These are phyloP conservation scores for Drosophila novamexicana DNA, from an alignment of 1,140 invertebrate genomes.

Conservation along the genomic window DNA sequence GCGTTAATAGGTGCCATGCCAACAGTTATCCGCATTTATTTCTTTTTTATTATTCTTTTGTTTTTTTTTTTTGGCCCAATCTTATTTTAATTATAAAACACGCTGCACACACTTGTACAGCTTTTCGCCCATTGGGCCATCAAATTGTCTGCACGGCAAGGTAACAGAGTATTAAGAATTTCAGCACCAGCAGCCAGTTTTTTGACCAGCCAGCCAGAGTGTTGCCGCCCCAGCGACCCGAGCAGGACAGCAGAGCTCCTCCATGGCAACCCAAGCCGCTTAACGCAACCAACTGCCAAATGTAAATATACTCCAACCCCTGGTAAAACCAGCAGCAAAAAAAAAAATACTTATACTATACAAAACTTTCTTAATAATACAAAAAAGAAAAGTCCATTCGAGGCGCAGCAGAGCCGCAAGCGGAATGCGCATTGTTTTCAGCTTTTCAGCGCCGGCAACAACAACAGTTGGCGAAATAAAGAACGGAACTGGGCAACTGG, in stretches of 20 bases:
- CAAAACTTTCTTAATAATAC: constrained; percentile 82
- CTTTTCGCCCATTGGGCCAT: constrained; percentile 62
- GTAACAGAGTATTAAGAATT: constrained; percentile 81
- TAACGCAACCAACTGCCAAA: constrained; percentile 80
- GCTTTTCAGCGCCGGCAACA: constrained; percentile 70
- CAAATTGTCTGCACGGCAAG: constrained; percentile 77
- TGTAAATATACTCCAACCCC: constrained; percentile 78
- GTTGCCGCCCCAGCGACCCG: not conserved
- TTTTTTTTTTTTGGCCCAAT: constrained; percentile 65
- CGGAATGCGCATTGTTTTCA: constrained; percentile 79
- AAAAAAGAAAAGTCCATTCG: constrained; percentile 62
- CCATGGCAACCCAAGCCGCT: constrained; percentile 76
- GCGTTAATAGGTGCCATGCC: constrained; percentile 48
- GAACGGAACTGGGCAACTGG: constrained; percentile 29
- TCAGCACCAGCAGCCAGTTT: constrained; percentile 66
- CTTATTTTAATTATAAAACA: constrained; percentile 77
- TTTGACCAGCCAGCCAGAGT: constrained; percentile 48
- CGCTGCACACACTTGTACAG: constrained; percentile 10
- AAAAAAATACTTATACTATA: constrained; percentile 70
- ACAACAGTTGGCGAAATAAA: constrained; percentile 8
- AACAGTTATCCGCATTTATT: constrained; percentile 65
- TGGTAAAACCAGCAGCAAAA: constrained; percentile 36
- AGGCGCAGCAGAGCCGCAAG: constrained; percentile 77
- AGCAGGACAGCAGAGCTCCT: constrained; percentile 3
- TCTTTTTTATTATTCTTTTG: constrained; percentile 59